Percentiles rank a stretch among this genome's conserved stretches.
Conservation (phyloP, 2,888 invertebrate genomes). For the Ichneumoninae sp. region DNA sequence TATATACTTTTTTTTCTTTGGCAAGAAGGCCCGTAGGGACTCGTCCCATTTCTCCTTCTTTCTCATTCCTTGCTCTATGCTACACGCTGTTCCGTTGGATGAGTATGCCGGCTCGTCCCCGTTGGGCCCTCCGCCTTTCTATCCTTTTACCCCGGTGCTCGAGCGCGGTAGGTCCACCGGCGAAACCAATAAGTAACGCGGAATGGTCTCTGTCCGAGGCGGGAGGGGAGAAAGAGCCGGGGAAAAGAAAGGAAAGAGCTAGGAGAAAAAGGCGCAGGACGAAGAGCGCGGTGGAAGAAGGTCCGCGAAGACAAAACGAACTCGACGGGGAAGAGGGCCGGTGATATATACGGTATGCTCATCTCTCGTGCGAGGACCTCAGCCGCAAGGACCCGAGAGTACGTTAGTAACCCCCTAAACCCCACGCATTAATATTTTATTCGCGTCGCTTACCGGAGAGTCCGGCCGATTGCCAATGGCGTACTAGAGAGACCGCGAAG, state of each 20-base stretch:
- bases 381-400: conserved; percentile 54
- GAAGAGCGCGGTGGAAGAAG: conserved; percentile 65
- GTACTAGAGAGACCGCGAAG: conserved; percentile 60
- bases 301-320: conserved; percentile 55
- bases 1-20: conserved; percentile 48
- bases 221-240: conserved; percentile 56
- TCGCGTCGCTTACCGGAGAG: conserved; percentile 75
- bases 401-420: conserved; percentile 74
- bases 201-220: conserved; percentile 64
- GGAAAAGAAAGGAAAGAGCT: conserved; percentile 42
- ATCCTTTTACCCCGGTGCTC: conserved; percentile 70
- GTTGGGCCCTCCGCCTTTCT: conserved; percentile 71
- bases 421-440: conserved; percentile 82
- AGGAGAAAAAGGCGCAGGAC: conserved; percentile 68
- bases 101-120: conserved; percentile 65
- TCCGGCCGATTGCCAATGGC: conserved; percentile 78
- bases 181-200: conserved; percentile 82
- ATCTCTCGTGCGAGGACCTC: conserved; percentile 66
- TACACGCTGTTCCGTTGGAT: conserved; percentile 56
- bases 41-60: conserved; percentile 44
- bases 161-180: conserved; percentile 68
- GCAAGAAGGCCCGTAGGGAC: conserved; percentile 51
- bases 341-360: conserved; percentile 67
- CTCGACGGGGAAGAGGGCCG: conserved; percentile 59
- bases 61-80: conserved; percentile 51